phyloP scores from a whole-genome alignment of 2,888 invertebrate genomes.

The Eurytoma californica region DNA sequence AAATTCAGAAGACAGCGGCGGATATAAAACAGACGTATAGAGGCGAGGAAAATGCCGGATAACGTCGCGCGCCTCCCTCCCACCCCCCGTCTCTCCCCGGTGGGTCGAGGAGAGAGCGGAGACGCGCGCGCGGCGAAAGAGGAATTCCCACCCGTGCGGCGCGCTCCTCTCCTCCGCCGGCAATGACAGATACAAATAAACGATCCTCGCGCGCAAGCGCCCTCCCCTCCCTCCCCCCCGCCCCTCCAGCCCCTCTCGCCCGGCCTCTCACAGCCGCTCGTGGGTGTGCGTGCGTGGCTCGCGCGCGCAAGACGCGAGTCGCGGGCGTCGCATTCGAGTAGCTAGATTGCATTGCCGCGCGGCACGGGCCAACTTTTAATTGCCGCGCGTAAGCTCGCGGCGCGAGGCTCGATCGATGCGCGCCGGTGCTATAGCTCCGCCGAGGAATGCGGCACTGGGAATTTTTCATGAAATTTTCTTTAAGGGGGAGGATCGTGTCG shows the following conservation, averaged over 20 bases:
- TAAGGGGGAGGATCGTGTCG: neutral
- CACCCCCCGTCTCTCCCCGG: neutral
- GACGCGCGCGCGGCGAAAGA: conserved; percentile 38
- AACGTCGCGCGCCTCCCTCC: conserved; percentile 49
- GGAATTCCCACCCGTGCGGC: conserved; percentile 49
- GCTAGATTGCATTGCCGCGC: conserved; percentile 32
- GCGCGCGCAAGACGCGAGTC: neutral
- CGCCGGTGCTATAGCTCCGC: neutral
- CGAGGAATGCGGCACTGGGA: neutral
- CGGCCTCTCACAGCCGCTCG: neutral
- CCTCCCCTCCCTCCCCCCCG: conserved; percentile 33
- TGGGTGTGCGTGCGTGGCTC: conserved; percentile 14
- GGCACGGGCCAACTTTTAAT: conserved; percentile 34
- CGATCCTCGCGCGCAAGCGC: conserved; percentile 73
- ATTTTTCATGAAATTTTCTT: neutral
- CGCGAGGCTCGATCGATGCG: neutral
- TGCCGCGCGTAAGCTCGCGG: conserved; percentile 9
- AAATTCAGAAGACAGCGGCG: conserved; percentile 55
- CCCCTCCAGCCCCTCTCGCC: neutral
- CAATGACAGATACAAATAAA: conserved; percentile 75
- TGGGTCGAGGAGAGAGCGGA: neutral
- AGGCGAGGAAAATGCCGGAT: conserved; percentile 51
- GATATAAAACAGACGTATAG: conserved; percentile 54
- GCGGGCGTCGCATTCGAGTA: conserved; percentile 11
- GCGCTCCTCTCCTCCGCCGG: conserved; percentile 52